These are phyloP conservation scores for Cephus pulcher DNA, from an alignment of 2,888 invertebrate genomes.

Conservation along the genomic window DNA sequence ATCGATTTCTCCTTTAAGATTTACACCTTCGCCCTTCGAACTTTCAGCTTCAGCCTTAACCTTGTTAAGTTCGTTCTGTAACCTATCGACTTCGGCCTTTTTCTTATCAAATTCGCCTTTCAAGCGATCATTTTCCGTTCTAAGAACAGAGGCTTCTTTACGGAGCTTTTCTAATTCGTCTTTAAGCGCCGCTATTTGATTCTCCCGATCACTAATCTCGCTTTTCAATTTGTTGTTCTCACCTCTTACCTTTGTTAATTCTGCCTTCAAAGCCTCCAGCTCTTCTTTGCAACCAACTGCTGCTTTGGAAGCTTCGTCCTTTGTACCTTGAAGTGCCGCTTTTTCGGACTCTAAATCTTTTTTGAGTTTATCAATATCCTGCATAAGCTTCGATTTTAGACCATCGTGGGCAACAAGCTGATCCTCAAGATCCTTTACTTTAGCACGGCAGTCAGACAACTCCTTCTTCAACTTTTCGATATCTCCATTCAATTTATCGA, in stretches of 20 bases:
- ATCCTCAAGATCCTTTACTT: conserved; percentile 19
- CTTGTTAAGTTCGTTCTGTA: conserved; percentile 12
- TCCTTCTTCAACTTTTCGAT: conserved; percentile 20
- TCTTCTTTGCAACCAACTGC: conserved; percentile 5
- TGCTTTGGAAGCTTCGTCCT: conserved; percentile 17
- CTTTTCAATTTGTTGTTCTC: conserved; percentile 31
- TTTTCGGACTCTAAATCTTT: conserved; percentile 11
- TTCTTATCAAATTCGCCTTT: conserved; percentile 27
- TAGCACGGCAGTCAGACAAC: not conserved
- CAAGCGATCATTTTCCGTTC: conserved; percentile 21
- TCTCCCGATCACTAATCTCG: conserved; percentile 19
- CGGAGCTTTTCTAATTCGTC: conserved; percentile 22
- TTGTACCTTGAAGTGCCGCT: conserved; percentile 29
- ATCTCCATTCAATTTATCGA: conserved; percentile 31
- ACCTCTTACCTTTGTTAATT: conserved; percentile 31
- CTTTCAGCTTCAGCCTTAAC: conserved; percentile 16
- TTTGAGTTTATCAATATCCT: conserved; percentile 21
- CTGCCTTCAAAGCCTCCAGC: conserved; percentile 25
- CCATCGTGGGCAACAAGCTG: conserved; percentile 16
- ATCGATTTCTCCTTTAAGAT: conserved; percentile 22
- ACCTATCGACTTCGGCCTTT: conserved; percentile 27
- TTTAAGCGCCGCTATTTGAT: conserved; percentile 20
- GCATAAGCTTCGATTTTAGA: conserved; percentile 16
- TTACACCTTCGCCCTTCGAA: conserved; percentile 23
- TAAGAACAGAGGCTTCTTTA: conserved; percentile 15